Evolutionary conservation across 2,113 vertebrate species (phyloP).

Genomic region (Elgaria multicarinata): DNA sequence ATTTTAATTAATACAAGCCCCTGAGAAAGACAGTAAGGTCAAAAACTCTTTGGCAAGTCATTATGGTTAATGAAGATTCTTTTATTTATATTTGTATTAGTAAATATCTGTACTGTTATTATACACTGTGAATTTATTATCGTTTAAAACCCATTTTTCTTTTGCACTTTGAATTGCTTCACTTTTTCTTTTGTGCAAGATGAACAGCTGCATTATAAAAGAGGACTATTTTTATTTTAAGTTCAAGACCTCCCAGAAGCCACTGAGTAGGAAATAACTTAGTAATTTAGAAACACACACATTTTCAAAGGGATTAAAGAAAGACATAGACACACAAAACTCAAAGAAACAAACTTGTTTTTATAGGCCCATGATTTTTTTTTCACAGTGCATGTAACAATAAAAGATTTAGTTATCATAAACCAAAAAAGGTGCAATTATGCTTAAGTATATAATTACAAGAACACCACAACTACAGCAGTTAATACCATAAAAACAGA

Average conservation of each 20-base stretch:
- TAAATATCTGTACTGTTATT: neutral
- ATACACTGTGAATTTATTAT: neutral
- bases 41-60: neutral
- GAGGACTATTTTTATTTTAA: neutral
- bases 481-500: slow-evolving; percentile 59
- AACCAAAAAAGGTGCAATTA: slow-evolving; percentile 61
- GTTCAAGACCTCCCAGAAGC: neutral
- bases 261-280: neutral
- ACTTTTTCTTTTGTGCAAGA: neutral
- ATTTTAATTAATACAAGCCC: neutral
- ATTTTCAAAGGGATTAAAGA: slow-evolving; percentile 54
- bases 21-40: neutral
- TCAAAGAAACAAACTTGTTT: slow-evolving; percentile 32
- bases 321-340: slow-evolving; percentile 44
- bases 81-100: too few relatives aligned
- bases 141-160: neutral
- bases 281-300: neutral
- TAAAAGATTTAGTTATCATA: slow-evolving; percentile 70
- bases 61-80: neutral
- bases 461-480: slow-evolving; percentile 59
- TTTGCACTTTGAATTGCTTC: neutral
- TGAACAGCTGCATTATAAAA: neutral
- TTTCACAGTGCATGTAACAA: slow-evolving; percentile 68
- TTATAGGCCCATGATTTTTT: slow-evolving; percentile 63
- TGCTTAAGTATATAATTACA: slow-evolving; percentile 70